These are phyloP conservation scores for Phrynocephalus versicolor DNA, from an alignment of 2,113 vertebrate species.

Conservation along the genomic window DNA sequence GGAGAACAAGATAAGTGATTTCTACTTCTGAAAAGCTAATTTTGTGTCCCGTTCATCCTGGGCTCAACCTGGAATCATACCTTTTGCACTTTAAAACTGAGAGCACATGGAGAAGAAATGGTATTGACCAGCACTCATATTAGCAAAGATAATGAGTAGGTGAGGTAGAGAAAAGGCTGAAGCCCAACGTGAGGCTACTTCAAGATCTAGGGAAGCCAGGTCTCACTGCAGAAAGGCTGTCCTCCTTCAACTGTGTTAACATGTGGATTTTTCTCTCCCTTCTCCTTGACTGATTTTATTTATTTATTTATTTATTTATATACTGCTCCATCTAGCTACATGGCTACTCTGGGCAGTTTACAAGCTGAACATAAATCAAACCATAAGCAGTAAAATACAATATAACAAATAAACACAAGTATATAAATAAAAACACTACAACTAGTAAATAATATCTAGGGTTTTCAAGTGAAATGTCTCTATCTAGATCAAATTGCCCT, in stretches of 20 bases:
- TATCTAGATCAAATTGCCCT: neutral
- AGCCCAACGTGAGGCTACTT: too few species aligned
- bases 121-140: neutral
- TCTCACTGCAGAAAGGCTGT: too few species aligned
- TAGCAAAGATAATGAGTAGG: neutral
- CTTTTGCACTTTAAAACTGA: neutral
- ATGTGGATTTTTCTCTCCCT: too few species aligned
- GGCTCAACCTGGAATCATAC: neutral
- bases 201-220: too few species aligned
- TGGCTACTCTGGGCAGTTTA: too few species aligned
- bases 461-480: neutral
- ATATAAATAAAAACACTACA: too few species aligned
- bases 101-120: neutral
- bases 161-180: neutral
- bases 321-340: too few species aligned
- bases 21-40: neutral
- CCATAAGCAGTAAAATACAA: too few species aligned
- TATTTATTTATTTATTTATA: too few species aligned
- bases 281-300: neutral
- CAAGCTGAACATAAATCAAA: too few species aligned
- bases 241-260: too few species aligned
- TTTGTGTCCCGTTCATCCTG: neutral
- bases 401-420: too few species aligned
- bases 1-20: neutral
- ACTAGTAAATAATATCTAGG: neutral